Evolutionary conservation across 2,113 vertebrate genomes (phyloP).

Genomic region (Ranitomeya imitator): DNA sequence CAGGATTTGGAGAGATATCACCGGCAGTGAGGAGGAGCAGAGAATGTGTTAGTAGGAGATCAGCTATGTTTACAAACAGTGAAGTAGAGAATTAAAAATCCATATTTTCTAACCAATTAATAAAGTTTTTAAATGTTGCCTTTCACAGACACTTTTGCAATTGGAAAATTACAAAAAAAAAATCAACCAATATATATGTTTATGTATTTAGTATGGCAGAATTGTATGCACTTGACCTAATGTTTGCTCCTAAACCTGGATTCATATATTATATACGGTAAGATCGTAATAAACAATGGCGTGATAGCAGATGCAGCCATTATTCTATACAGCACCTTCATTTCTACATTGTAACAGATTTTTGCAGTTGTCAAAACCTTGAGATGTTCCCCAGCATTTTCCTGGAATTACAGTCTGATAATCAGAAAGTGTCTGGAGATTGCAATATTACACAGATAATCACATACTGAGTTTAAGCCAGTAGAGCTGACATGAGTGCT

Average conservation of each 20-base stretch:
- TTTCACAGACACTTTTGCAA: not conserved
- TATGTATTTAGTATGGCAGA: not conserved
- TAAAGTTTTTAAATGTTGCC: not conserved
- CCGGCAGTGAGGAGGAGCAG: no score
- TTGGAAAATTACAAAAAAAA: not conserved
- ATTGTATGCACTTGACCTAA: not conserved
- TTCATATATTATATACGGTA: not conserved
- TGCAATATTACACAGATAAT: not conserved
- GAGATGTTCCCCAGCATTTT: not conserved
- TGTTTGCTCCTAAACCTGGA: not conserved
- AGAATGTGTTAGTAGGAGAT: no score
- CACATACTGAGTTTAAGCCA: not conserved
- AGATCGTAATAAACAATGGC: not conserved
- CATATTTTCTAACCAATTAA: not conserved
- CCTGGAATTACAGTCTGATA: not conserved
- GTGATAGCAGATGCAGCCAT: not conserved
- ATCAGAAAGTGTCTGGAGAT: not conserved
- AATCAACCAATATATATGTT: not conserved
- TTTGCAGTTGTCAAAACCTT: not conserved
- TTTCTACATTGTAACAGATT: no score
- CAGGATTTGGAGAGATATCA: no score
- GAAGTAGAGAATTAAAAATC: no score
- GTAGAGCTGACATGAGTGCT: slow-evolving; percentile 6
- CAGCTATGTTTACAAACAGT: no score
- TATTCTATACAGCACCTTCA: not conserved